These are phyloP conservation scores for Hoplostethus mediterraneus DNA, from an alignment of 2,797 vertebrate species.

Conservation along the genomic window DNA sequence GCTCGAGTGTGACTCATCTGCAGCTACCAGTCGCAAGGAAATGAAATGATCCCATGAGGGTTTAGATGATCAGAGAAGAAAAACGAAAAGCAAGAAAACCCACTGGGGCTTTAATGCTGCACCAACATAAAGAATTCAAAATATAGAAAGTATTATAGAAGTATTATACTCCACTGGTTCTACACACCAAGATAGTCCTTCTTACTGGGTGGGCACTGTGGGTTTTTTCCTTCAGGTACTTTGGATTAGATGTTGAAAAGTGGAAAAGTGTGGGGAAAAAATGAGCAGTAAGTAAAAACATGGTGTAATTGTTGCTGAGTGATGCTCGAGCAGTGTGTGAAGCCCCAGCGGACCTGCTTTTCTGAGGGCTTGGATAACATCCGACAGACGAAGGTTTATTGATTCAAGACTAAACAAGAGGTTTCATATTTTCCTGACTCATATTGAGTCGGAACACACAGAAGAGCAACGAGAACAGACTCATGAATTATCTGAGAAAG, in stretches of 20 bases:
- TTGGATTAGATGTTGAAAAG: background rate
- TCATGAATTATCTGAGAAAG: background rate
- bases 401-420: slow-evolving; percentile 4
- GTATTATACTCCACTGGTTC: no score
- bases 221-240: no score
- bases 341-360: background rate
- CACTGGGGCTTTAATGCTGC: no score
- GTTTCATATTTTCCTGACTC: slow-evolving; percentile 4
- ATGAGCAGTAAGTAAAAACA: background rate
- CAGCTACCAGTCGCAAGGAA: slow-evolving; percentile 27
- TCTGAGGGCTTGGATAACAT: background rate
- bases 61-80: slow-evolving; percentile 7
- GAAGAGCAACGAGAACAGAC: background rate
- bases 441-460: slow-evolving; percentile 12
- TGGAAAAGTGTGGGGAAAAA: no score
- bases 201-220: no score
- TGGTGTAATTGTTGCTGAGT: background rate
- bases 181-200: no score
- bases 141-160: no score
- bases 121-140: no score
- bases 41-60: background rate
- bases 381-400: background rate
- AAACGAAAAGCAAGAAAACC: background rate
- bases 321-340: background rate
- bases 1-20: slow-evolving; percentile 42